Evolutionary conservation across 2,113 vertebrate species (phyloP).

Genomic region (Pseudorasbora parva): DNA sequence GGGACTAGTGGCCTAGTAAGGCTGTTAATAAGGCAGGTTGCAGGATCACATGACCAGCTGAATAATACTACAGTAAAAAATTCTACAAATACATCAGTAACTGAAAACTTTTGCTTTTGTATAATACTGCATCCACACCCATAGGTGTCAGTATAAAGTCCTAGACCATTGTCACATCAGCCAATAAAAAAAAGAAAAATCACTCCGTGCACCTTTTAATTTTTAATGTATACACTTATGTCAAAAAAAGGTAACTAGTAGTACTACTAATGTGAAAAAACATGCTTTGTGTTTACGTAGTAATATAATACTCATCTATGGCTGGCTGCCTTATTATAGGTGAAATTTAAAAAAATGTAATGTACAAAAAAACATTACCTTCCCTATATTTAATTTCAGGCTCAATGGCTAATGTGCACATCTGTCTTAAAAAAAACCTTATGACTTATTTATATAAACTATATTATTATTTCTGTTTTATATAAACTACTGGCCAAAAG

Average conservation of each 20-base stretch:
- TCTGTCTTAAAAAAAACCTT: neutral
- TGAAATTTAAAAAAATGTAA: neutral
- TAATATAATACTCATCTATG: neutral
- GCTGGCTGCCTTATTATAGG: neutral
- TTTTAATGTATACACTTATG: neutral
- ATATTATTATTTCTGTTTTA: too few relatives aligned
- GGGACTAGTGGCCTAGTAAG: too few relatives aligned
- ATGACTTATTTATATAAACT: neutral
- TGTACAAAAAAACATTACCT: neutral
- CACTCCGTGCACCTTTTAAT: neutral
- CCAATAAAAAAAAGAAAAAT: neutral
- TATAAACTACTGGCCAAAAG: neutral
- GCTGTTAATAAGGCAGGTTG: too few relatives aligned
- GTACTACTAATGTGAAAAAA: neutral
- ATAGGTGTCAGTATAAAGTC: neutral
- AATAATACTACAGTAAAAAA: too few relatives aligned
- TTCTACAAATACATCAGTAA: neutral
- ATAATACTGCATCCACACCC: neutral
- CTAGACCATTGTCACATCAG: neutral
- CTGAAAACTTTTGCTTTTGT: neutral
- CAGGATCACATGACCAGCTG: too few relatives aligned
- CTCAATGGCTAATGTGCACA: conserved; percentile 2
- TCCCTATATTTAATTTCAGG: neutral
- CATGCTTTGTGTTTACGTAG: neutral
- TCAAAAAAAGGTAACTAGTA: neutral